phyloP scores from a whole-genome alignment of 2,888 invertebrate species.

The Dascillus cervinus region DNA sequence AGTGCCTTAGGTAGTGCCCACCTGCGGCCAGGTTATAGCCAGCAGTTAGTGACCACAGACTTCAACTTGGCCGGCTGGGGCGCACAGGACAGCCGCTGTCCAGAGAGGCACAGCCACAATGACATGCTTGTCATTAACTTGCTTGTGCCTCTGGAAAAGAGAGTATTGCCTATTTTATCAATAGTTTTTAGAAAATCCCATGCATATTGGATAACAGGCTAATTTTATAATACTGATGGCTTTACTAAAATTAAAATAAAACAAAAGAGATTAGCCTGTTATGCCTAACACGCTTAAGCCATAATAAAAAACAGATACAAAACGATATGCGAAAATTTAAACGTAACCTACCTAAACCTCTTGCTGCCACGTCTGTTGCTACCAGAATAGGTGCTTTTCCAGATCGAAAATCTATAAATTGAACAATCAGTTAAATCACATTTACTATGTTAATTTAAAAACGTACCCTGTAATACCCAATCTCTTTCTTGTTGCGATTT shows the following conservation, averaged over 20 bases:
- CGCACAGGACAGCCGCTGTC: conserved; percentile 18
- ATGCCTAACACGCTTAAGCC: conserved; percentile 8
- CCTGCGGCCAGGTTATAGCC: conserved; percentile 26
- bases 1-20: conserved; percentile 24
- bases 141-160: conserved; percentile 45
- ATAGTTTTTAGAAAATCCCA: conserved; percentile 21
- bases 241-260: conserved; percentile 16
- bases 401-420: conserved; percentile 66
- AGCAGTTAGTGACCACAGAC: conserved; percentile 32
- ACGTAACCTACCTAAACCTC: conserved; percentile 82
- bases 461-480: conserved; percentile 78
- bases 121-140: conserved; percentile 38
- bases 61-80: conserved; percentile 33
- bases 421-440: not conserved
- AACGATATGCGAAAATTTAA: no score
- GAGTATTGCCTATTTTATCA: conserved; percentile 40
- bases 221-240: conserved; percentile 23
- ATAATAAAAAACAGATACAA: conserved; percentile 10
- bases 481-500: conserved; percentile 91
- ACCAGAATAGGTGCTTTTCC: conserved; percentile 83
- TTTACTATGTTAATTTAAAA: not conserved
- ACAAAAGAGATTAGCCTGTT: conserved; percentile 10
- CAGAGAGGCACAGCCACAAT: conserved; percentile 41
- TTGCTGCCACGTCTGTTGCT: conserved; percentile 91
- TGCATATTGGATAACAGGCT: conserved; percentile 36